Conservation (phyloP, 1,140 invertebrate genomes). For the Bombus breviceps region DNA sequence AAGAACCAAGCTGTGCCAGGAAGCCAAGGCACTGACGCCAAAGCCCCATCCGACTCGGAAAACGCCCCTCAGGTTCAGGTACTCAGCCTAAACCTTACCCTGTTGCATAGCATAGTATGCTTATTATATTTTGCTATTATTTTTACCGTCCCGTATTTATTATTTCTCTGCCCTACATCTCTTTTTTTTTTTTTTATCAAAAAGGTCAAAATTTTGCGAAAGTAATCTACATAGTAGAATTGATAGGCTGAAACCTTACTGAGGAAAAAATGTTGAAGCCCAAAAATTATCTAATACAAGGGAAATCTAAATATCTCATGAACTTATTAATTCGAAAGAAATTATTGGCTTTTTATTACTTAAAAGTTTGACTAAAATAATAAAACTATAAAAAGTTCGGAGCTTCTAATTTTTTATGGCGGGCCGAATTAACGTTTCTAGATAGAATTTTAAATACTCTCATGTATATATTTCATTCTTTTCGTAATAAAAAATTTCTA, state of each 20-base stretch:
- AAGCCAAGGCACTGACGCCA: conserved; percentile 81
- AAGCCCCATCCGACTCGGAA: conserved; percentile 81
- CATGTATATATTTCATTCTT: conserved; percentile 14
- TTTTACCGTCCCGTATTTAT: conserved; percentile 49
- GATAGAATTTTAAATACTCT: background rate
- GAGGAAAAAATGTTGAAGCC: conserved; percentile 51
- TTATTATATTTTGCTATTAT: conserved; percentile 68
- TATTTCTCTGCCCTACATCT: conserved; percentile 45
- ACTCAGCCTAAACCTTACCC: conserved; percentile 79
- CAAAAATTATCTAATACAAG: background rate
- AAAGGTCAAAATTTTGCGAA: conserved; percentile 10
- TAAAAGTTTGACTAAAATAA: background rate
- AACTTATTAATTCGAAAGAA: conserved; percentile 17
- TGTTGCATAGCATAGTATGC: conserved; percentile 68
- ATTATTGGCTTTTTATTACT: conserved; percentile 15
- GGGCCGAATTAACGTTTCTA: background rate
- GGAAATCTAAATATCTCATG: background rate
- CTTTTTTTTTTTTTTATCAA: conserved; percentile 25
- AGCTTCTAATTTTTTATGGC: conserved; percentile 21
- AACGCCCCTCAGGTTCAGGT: conserved; percentile 82
- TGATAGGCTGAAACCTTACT: conserved; percentile 63
- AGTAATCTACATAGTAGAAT: conserved; percentile 31
- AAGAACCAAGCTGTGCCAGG: conserved; percentile 85
- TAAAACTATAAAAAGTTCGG: background rate
- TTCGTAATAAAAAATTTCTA: conserved; percentile 24